These are phyloP conservation scores for Brevimyrus niger DNA, from an alignment of 2,113 vertebrate genomes.

Conservation along the genomic window DNA sequence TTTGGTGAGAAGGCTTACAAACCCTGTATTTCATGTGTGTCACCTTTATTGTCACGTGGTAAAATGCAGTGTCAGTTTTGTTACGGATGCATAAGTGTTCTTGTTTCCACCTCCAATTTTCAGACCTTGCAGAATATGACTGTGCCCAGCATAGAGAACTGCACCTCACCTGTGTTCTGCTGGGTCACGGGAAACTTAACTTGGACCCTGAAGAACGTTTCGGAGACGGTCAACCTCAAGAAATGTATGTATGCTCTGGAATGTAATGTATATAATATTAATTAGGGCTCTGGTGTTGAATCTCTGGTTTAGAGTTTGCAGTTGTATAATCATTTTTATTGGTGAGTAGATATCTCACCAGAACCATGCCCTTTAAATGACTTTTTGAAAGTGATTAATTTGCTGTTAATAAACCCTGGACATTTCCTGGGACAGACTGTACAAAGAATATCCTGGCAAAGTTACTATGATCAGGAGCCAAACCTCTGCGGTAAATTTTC, in stretches of 20 bases:
- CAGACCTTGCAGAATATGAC: constrained; percentile 60
- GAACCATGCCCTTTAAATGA: neutral
- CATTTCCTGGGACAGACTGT: neutral
- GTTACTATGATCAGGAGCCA: neutral
- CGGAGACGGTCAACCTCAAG: constrained; percentile 47
- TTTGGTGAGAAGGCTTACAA: neutral
- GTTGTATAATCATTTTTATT: neutral
- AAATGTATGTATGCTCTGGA: constrained; percentile 71
- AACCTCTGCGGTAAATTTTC: neutral
- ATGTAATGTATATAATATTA: neutral
- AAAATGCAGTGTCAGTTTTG: neutral
- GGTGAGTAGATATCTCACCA: neutral
- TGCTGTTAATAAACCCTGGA: neutral
- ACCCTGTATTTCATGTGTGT: neutral
- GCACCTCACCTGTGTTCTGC: constrained; percentile 60
- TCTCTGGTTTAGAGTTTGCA: neutral
- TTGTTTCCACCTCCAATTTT: neutral
- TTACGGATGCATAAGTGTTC: too few relatives aligned
- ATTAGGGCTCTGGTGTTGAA: neutral
- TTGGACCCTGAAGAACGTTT: constrained; percentile 64
- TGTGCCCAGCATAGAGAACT: constrained; percentile 51
- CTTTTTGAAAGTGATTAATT: neutral
- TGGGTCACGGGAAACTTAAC: constrained; percentile 55
- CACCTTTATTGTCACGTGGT: neutral
- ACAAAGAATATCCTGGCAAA: neutral